Percentiles rank a stretch among this genome's conserved stretches.
Evolutionary conservation across 2,797 vertebrate genomes (phyloP).

Genomic region (Anguilla marmorata): DNA sequence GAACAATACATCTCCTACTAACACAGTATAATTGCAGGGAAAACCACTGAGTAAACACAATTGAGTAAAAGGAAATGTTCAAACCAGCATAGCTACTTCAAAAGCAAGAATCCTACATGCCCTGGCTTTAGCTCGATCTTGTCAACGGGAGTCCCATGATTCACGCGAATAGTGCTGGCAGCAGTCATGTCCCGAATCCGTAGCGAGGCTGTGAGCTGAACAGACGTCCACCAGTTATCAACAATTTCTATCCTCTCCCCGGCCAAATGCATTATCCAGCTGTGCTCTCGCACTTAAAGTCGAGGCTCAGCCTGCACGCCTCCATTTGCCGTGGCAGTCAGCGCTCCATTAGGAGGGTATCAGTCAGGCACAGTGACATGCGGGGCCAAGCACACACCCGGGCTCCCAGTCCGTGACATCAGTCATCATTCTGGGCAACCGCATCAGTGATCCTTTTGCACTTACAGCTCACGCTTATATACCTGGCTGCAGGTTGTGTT

Average conservation of each 20-base stretch:
- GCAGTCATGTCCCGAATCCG: background rate
- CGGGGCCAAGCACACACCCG: background rate
- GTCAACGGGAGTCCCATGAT: background rate
- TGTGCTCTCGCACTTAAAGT: background rate
- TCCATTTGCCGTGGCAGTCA: background rate
- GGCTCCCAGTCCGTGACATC: background rate
- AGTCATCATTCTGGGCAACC: background rate
- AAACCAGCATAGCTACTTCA: background rate
- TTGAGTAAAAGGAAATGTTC: background rate
- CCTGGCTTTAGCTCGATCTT: background rate
- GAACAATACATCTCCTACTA: background rate
- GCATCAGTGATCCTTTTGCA: background rate
- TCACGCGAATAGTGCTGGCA: background rate
- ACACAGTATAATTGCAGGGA: background rate
- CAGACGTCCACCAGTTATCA: background rate
- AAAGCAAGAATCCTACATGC: background rate
- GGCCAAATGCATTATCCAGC: background rate
- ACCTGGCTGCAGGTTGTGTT: background rate
- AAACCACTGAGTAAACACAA: background rate
- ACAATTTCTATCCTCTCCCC: background rate
- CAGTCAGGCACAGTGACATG: background rate
- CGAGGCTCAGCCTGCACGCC: background rate
- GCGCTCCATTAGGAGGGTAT: background rate
- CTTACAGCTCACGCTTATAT: background rate
- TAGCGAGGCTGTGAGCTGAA: background rate